phyloP scores from a whole-genome alignment of 2,113 vertebrate species.

The Actinemys pallida region DNA sequence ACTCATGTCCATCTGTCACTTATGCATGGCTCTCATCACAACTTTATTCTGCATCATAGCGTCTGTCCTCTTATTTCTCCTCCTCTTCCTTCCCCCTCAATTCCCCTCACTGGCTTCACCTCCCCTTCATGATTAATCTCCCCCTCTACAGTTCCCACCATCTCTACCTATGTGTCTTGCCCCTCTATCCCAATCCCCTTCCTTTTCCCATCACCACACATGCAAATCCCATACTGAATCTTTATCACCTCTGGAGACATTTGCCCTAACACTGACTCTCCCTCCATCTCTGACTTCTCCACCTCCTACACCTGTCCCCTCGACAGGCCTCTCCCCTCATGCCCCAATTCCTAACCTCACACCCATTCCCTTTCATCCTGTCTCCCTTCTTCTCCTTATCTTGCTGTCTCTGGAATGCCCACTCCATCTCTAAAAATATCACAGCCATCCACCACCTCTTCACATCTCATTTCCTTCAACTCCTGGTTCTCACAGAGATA shows the following conservation, averaged over 20 bases:
- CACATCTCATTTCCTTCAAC: neutral
- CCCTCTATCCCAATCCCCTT: neutral
- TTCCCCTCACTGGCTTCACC: neutral
- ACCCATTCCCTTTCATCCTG: too few relatives aligned
- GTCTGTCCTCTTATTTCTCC: neutral
- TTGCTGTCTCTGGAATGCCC: neutral
- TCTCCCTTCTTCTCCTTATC: neutral
- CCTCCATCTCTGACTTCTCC: too few relatives aligned
- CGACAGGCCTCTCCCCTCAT: too few relatives aligned
- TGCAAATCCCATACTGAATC: neutral
- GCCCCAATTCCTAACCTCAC: neutral
- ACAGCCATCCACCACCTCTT: neutral
- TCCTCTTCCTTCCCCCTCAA: neutral
- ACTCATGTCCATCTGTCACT: too few relatives aligned
- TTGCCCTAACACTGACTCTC: neutral
- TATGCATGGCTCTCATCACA: too few relatives aligned
- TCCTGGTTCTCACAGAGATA: neutral
- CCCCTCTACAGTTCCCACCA: neutral
- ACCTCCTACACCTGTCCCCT: neutral
- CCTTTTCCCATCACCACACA: neutral
- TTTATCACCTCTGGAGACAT: neutral
- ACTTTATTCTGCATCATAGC: neutral
- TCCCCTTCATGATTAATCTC: neutral
- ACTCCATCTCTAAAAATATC: neutral
- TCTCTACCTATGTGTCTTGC: accelerated